These are phyloP conservation scores for Corythoichthys intestinalis DNA, from an alignment of 2,113 vertebrate species.

Conservation along the genomic window DNA sequence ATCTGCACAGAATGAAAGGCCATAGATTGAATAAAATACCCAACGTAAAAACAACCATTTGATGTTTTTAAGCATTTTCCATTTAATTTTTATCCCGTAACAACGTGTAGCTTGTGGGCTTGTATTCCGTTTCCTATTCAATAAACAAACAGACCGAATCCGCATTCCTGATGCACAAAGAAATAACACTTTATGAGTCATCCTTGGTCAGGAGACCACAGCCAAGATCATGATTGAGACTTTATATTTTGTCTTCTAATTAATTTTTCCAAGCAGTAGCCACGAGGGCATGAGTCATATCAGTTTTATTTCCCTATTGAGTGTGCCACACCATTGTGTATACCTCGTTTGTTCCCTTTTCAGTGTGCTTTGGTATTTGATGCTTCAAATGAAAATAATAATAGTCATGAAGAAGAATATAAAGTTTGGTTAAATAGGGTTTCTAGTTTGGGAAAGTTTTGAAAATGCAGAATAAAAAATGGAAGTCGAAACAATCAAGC, in stretches of 20 bases:
- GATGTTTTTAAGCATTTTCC: neutral
- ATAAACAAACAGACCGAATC: conserved; percentile 11
- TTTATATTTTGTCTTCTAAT: conserved; percentile 44
- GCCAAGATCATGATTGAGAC: conserved; percentile 37
- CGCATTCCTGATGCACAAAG: conserved; percentile 14
- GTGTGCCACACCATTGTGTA: conserved; percentile 48
- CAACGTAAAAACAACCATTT: neutral
- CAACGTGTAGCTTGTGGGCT: conserved; percentile 7
- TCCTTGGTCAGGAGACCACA: conserved; percentile 34
- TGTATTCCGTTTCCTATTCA: conserved; percentile 7
- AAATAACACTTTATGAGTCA: conserved; percentile 55
- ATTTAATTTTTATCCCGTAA: neutral
- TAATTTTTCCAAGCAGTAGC: conserved; percentile 18
- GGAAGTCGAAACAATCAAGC: conserved; percentile 14
- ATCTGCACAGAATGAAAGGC: conserved; percentile 11
- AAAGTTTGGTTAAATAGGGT: neutral
- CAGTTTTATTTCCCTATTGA: conserved; percentile 48
- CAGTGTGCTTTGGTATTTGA: conserved; percentile 43
- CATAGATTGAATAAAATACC: conserved; percentile 16
- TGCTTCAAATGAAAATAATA: conserved; percentile 24
- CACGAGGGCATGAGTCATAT: conserved; percentile 53
- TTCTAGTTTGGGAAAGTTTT: conserved; percentile 32
- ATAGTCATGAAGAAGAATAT: conserved; percentile 15
- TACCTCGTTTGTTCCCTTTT: conserved; percentile 51
- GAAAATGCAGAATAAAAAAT: conserved; percentile 12